Conservation (phyloP, 2,888 invertebrate genomes). For the Tholera decimalis region DNA sequence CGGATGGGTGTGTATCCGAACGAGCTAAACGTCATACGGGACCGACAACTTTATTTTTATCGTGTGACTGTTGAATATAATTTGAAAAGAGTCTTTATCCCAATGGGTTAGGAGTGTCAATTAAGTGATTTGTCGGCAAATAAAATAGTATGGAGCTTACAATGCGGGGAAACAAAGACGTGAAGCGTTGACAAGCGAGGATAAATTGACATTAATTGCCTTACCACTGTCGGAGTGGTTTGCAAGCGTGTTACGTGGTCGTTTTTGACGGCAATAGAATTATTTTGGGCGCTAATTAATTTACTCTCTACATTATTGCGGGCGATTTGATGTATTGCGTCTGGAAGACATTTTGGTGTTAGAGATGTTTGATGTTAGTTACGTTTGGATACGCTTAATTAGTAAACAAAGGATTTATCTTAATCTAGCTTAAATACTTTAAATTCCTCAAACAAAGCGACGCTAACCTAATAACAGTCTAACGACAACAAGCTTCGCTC, state of each 20-base stretch:
- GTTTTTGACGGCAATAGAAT: conserved; percentile 70
- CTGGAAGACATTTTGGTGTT: conserved; percentile 40
- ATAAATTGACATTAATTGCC: conserved; percentile 89
- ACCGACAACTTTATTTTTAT: conserved; percentile 56
- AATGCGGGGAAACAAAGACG: conserved; percentile 83
- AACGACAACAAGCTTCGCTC: not conserved
- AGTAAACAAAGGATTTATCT: conserved; percentile 55
- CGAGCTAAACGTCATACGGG: conserved; percentile 63
- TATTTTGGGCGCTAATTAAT: conserved; percentile 83
- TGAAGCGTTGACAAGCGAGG: conserved; percentile 84
- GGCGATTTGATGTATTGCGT: conserved; percentile 78
- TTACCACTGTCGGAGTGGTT: conserved; percentile 77
- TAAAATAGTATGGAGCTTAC: conserved; percentile 66
- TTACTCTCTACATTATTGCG: conserved; percentile 79
- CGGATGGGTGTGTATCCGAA: conserved; percentile 77
- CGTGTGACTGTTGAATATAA: conserved; percentile 50
- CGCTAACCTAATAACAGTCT: not conserved
- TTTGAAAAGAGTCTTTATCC: conserved; percentile 70
- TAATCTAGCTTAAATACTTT: conserved; percentile 16
- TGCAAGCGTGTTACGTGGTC: conserved; percentile 71
- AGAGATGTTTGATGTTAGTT: conserved; percentile 42
- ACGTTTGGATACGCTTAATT: conserved; percentile 45
- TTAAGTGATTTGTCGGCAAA: conserved; percentile 61
- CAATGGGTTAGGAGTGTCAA: conserved; percentile 56
- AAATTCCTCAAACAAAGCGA: not conserved